Evolutionary conservation across 2,113 vertebrate species (phyloP), one percentile per base, ranked within the genome.

Genomic region (Campylomormyrus tamandua): DNA sequence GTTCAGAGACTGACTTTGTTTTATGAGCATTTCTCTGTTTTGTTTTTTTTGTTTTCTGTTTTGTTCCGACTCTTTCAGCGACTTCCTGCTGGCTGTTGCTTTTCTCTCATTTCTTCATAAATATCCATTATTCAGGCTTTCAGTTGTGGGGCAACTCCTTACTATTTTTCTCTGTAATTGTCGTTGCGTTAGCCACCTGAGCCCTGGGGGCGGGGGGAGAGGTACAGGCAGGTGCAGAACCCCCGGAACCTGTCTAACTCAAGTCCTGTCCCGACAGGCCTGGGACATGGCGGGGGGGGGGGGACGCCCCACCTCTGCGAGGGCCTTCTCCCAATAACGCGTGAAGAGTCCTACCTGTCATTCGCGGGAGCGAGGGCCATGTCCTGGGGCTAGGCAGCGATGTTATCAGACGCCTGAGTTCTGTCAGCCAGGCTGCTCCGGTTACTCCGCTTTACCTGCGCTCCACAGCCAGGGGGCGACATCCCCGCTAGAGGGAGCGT

Each of bases 311-410:
- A 46, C 46, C 9, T 15, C 77, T 45, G 15, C 6, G 3, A 42
- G 42, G 45, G 19, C 27, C 74, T 49, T 50, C 49, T 85, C 48
- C n/a, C 10, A 50, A 52, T 66, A 89, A 89, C 53, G 66, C n/a
- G 8, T n/a, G n/a, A n/a, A 17, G 27, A 50, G 15, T 84, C 17
- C 74, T 85, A 86, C 42, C 89, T 90, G 89, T 90, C 84, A 74
- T 24, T n/a, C 31, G 39, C 13, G 7, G 21, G 21, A 77, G 19
- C 5, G 84, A 87, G 83, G 83, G n/a, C 74, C 35, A 17, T 5
- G 83, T 24, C 83, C 46, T 1, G 2, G 13, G 46, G 83, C 19
- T 15, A 3, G 8, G 83, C 39, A 86, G 46, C n/a, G n/a, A 49
- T 48, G 83, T 31, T 86, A 86, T 86, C 48, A 31, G 3, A 86